Base-by-base conservation (phyloP, 2,113 vertebrate genomes). In the Sitta europaea region DNA sequence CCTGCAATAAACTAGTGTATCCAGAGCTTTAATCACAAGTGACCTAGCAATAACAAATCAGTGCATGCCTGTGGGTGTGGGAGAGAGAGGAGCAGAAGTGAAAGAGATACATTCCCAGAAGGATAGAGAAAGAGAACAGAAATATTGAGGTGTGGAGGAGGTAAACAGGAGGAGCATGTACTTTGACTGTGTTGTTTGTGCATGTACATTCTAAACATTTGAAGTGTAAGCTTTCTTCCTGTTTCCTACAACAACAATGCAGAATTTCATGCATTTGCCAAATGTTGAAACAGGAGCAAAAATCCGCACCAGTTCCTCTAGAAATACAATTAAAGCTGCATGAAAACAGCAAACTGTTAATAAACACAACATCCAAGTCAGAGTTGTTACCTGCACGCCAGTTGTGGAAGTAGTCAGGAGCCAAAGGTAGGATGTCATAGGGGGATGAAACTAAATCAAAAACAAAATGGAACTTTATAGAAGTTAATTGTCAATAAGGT, bases 11-110 rank as follows among this genome's bases (percentile, higher is more conserved):
- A 88, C 61, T 36, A 68, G 53, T 33, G 1, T 63, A 74, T 91
- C 66, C 87, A 95, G 80, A 94, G 91, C 84, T 96, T 63, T 93
- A 96, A 93, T 97, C 91, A 70, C 94, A 57, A 94, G 65, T 73
- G 91, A 92, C 86, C 87, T 78, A 72, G 84, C 81, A 96, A 76
- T 94, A 95, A 97, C 92, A 95, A 95, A 94, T 87, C 89, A 82
- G 54, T 94, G 90, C 87, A 76, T 96, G 93, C 89, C 77, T 91
- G 33, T 82, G 88, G 68, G 57, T 81, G 92, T 92, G 93, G 87
- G 95, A 90, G 86, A 47, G 62, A 45, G 63, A 84, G 5, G 33
- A 67, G 47, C 78, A 79, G 40, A 80, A 94, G 61, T 59, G 63
- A 76, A 42, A 92, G 84, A 76, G 59, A 48, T 7, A 57, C 74